Evolutionary conservation across 2,797 vertebrate species (phyloP).

Genomic region (Schizopygopsis pylzovi): DNA sequence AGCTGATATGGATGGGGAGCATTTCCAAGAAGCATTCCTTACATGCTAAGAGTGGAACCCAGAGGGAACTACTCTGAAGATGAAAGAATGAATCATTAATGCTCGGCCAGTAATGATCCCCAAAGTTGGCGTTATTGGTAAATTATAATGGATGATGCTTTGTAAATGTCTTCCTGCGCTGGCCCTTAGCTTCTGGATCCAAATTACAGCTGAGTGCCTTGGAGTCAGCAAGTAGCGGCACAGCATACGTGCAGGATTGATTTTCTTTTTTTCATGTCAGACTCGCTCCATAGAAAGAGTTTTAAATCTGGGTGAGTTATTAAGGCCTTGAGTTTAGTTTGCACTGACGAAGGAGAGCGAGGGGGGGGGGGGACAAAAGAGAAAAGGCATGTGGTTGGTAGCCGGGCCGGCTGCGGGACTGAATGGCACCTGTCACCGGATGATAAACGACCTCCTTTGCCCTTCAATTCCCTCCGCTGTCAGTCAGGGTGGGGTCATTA

Average conservation of each 20-base stretch:
- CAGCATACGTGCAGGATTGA: conserved; percentile 89
- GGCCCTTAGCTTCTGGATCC: conserved; percentile 81
- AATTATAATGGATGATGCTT: conserved; percentile 88
- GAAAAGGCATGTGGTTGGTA: conserved; percentile 74
- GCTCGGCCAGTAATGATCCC: conserved; percentile 75
- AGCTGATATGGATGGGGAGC: conserved; percentile 73
- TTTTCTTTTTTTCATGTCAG: conserved; percentile 95
- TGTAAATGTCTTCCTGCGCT: conserved; percentile 61
- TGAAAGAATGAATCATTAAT: conserved; percentile 78
- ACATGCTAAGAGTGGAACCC: conserved; percentile 54
- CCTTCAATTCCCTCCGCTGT: conserved; percentile 93
- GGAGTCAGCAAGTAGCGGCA: conserved; percentile 78
- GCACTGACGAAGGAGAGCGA: neutral
- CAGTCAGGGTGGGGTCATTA: conserved; percentile 98
- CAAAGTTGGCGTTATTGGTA: conserved; percentile 78
- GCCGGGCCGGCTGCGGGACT: conserved; percentile 74
- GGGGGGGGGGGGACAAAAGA: conserved; percentile 60
- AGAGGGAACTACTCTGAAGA: conserved; percentile 71
- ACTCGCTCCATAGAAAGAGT: conserved; percentile 89
- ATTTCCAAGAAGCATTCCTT: conserved; percentile 61
- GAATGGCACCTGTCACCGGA: conserved; percentile 99
- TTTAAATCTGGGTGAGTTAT: conserved; percentile 90
- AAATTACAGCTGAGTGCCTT: conserved; percentile 85
- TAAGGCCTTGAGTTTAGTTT: conserved; percentile 68
- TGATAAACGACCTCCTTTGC: conserved; percentile 98